Evolutionary conservation across 2,113 vertebrate species (phyloP), one percentile per base, ranked within the genome.

Genomic region (Stigmatopora argus): DNA sequence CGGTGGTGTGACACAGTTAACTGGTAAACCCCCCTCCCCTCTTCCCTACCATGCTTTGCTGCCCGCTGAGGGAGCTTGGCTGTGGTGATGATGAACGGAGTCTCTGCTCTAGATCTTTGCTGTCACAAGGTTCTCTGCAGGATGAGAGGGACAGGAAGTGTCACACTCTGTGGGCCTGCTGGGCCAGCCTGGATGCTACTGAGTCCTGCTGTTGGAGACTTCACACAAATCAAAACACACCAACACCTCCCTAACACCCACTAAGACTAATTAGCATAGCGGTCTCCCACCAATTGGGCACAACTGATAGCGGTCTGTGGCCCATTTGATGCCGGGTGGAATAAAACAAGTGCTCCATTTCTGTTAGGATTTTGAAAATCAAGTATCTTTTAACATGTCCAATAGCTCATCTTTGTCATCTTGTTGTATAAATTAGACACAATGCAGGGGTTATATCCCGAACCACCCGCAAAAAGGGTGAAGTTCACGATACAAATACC

Each of bases 101-200:
- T 70, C 70, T 79, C 76, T 71, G 75, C 71, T 71, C 73, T 73
- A 64, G 81, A 79, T 77, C 79, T 79, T 85, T 72, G 78, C 83
- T 87, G 86, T 83, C 85, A 23, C 41, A 72, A 51, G 61, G 79
- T 83, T 85, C 77, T 71, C 85, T 17, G 62, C 83, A 74, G 82
- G 83, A 88, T 68, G 73, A 85, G 84, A 88, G 64, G 78, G 78
- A 87, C 86, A 89, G 89, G 89, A 90, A 89, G 89, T 90, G 87
- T 89, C 88, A 79, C 89, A 88, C 89, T 83, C 87, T 45, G 70
- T 74, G 48, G 87, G 88, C 86, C 83, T 73, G 85, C 88, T 88
- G 87, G 63, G 86, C 77, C 86, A 86, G 85, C 88, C 90, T 87
- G 85, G 86, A 89, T 78, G 83, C 83, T 78, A 78, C 83, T 74